Evolutionary conservation across 2,888 invertebrate species (phyloP), one percentile per base, ranked within the genome.

Genomic region (Andricus curvator): DNA sequence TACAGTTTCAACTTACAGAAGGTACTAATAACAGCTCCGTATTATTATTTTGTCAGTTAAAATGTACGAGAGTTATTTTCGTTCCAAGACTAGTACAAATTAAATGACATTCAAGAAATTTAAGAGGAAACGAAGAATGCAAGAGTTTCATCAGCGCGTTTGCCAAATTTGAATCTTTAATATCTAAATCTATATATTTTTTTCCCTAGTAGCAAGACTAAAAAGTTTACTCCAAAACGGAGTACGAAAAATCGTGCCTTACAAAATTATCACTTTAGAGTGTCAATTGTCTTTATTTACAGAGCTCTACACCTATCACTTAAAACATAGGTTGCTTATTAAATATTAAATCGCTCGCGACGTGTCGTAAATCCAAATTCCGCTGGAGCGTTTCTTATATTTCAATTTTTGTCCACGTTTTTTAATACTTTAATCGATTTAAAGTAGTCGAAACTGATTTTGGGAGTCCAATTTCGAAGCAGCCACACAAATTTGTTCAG

Each of bases 341-440:
- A 51, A 48, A 70, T 51, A 74, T 37, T 74, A 74, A 4, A 64
- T 64, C 64, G 33, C 37, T 33, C 20, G 60, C n/a, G 74, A 74
- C 33, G 33, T 37, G 74, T 74, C 74, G 56, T 33, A 74, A 74
- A 29, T 51, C 44, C 2, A 25, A 20, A n/a, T 29, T 74, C 8
- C 33, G 11, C 20, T 33, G 4, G 20, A 4, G 51, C 20, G 29
- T 29, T 22, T 70, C 17, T 48, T 48, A 29, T 29, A 33, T 33
- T 51, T 60, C 11, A 60, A 60, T 60, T 60, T 60, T 60, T 60
- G 22, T 22, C 22, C 9, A 9, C n/a, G 48, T 17, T 48, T 48
- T 48, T 48, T 48, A 48, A 70, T 70, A 48, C 29, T 70, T 70
- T 70, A 70, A 48, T 70, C 51, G 29, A n/a, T 29, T 74, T 74